phyloP scores from a whole-genome alignment of 2,888 invertebrate species.

The Oscheius sp. region DNA sequence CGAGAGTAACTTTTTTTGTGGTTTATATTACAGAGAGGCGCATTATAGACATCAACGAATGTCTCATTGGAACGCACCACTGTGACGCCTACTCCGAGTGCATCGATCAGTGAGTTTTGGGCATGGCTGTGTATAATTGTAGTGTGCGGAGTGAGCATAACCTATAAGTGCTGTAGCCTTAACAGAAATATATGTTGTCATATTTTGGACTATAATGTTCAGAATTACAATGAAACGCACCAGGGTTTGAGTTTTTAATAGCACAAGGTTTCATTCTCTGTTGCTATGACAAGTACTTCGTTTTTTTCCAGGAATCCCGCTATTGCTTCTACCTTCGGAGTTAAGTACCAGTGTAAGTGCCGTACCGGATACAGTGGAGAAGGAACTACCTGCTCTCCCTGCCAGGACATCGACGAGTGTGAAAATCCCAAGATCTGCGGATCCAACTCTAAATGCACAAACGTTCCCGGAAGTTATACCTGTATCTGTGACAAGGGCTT shows the following conservation, averaged over 20 bases:
- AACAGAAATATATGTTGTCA: background rate
- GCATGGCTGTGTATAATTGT: too few species aligned
- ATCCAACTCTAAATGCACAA: constrained; percentile 4
- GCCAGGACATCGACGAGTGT: constrained; percentile 84
- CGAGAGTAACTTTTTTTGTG: background rate
- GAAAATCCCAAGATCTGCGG: constrained; percentile 66
- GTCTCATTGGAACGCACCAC: constrained; percentile 6
- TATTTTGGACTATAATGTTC: background rate
- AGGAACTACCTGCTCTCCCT: constrained; percentile 27
- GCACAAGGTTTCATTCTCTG: too few species aligned
- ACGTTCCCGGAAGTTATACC: constrained; percentile 41
- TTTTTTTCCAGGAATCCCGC: background rate
- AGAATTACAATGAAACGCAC: background rate
- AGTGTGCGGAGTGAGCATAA: too few species aligned
- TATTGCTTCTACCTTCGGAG: background rate
- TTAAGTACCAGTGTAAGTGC: constrained; percentile 32
- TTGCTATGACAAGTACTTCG: too few species aligned
- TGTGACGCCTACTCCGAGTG: constrained; percentile 29
- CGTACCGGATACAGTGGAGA: constrained; percentile 2
- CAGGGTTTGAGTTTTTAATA: too few species aligned
- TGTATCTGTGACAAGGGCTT: constrained; percentile 67
- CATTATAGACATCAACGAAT: constrained; percentile 32
- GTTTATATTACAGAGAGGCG: background rate
- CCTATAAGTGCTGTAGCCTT: too few species aligned
- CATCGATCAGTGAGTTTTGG: background rate